Evolutionary conservation across 2,797 vertebrate species (phyloP), one percentile per base, ranked within the genome.

Genomic region (Hapalemur alaotrensis): DNA sequence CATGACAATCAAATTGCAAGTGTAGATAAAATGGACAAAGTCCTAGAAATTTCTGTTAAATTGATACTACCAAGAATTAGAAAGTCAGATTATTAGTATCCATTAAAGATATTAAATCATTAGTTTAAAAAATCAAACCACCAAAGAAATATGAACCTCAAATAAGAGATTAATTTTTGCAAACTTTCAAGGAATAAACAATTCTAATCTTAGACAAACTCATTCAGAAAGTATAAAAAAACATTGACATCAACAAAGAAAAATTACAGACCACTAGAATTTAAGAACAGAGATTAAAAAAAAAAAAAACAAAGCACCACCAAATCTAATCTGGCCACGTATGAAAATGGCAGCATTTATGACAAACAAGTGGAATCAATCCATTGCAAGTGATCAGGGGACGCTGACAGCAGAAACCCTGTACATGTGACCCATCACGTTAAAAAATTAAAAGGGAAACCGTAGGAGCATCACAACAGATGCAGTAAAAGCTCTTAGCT

Each of bases 241-340:
- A 22, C 38, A 75, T 6, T 54, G 30, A 89, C 20, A 4, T 41
- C 18, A 57, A 89, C 41, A 84, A 48, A 50, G 14, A 23, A 69
- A 84, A 63, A 67, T 32, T 52, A 30, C 0, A 65, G 23, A 28
- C 46, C 41, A 30, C 41, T 41, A 69, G n/a, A 70, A 78, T 50
- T 54, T 50, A 86, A 59, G 61, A 52, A 50, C 28, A 83, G 41
- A 95, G 38, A 91, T 46, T 22, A 20, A 93, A 35, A 57, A 57
- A 3, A 52, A 52, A 22, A 23, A 57, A 57, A 57, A 83, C 5
- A 1, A 46, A 81, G 18, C 3, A 7, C 18, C 6, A 6, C 11
- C 20, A 69, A 75, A 25, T 30, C 41, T 65, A 25, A 35, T 23
- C 30, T 2, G 2, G 67, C 41, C 41, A 35, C 22, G 43, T 7